phyloP scores from a whole-genome alignment of 2,888 invertebrate species.

The Drosophila helvetica region DNA sequence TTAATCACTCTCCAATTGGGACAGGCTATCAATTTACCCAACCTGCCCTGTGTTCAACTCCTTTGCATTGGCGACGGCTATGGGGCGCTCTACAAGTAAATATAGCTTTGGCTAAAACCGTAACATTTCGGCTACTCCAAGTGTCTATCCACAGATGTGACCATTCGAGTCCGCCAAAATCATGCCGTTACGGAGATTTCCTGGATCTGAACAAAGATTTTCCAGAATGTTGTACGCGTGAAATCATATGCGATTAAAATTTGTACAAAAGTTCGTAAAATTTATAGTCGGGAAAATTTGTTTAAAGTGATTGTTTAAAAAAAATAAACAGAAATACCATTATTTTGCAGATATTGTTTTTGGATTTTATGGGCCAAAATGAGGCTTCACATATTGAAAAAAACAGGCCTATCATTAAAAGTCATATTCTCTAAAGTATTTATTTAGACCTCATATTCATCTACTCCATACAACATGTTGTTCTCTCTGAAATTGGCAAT shows the following conservation, averaged over 20 bases:
- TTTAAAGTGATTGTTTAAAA: neutral
- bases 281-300: too few species aligned
- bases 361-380: too few species aligned
- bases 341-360: too few species aligned
- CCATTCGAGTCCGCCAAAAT: conserved; percentile 18
- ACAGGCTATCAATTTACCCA: conserved; percentile 31
- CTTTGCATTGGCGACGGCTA: conserved; percentile 58
- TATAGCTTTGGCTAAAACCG: neutral
- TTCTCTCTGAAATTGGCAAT: neutral
- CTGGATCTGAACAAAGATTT: conserved; percentile 30
- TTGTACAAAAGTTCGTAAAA: neutral
- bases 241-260: conserved; percentile 45
- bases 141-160: conserved; percentile 41
- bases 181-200: conserved; percentile 38
- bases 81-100: conserved; percentile 58
- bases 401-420: neutral
- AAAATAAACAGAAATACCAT: neutral
- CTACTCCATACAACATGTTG: conserved; percentile 7
- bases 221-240: conserved; percentile 57
- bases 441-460: neutral
- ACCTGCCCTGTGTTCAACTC: conserved; percentile 48
- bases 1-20: conserved; percentile 33
- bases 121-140: too few species aligned
- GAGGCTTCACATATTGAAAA: too few species aligned
- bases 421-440: neutral